These are phyloP conservation scores for Poeciliopsis turrubarensis DNA, from an alignment of 2,113 vertebrate genomes.

Conservation along the genomic window DNA sequence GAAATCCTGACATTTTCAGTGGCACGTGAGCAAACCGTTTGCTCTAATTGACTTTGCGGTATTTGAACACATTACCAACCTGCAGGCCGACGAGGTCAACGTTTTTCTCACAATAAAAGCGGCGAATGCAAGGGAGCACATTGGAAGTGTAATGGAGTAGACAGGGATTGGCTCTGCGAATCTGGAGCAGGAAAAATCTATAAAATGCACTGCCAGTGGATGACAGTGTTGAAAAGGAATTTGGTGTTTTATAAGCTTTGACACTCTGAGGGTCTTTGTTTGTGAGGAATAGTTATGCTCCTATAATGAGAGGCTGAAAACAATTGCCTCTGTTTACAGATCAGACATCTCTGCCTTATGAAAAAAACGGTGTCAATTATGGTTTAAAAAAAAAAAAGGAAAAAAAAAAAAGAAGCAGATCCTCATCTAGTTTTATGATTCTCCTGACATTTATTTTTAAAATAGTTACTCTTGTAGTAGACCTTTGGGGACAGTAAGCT, in stretches of 20 bases:
- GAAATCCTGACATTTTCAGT: constrained; percentile 10
- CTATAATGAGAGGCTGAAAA: constrained; percentile 43
- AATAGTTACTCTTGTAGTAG: not conserved
- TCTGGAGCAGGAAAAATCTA: constrained; percentile 58
- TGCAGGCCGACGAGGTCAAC: constrained; percentile 1
- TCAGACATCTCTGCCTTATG: constrained; percentile 6
- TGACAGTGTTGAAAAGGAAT: constrained; percentile 70
- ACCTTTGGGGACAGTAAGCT: not conserved
- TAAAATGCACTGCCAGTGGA: constrained; percentile 64
- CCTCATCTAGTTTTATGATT: not conserved
- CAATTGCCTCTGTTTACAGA: constrained; percentile 13
- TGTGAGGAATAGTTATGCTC: constrained; percentile 50
- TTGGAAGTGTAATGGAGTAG: constrained; percentile 47
- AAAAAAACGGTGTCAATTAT: not conserved
- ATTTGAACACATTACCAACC: constrained; percentile 14
- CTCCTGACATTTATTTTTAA: not conserved
- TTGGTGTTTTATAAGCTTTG: constrained; percentile 56
- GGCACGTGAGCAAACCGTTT: not conserved
- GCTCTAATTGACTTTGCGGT: not conserved
- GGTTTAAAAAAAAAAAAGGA: not conserved
- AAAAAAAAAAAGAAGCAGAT: not conserved
- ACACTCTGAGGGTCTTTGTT: constrained; percentile 58
- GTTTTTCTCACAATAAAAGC: constrained; percentile 2
- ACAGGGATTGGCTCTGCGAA: constrained; percentile 61
- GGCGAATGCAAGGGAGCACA: constrained; percentile 17